These are phyloP conservation scores for Apamea monoglypha DNA, from an alignment of 2,888 invertebrate species.

Conservation along the genomic window DNA sequence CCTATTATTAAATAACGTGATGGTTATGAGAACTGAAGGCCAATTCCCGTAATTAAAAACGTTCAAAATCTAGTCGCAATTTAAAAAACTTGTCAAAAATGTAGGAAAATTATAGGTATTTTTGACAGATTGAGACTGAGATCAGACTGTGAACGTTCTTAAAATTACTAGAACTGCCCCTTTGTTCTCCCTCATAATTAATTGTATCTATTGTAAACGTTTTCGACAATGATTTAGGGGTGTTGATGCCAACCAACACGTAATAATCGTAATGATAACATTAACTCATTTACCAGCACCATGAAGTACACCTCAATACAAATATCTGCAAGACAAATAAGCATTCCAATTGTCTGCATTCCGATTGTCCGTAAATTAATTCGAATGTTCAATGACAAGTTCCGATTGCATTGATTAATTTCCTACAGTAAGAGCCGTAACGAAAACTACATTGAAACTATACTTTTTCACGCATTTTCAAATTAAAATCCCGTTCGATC, in stretches of 20 bases:
- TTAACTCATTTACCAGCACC: too few relatives aligned
- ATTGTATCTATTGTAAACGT: not conserved
- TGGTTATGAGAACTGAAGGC: not conserved
- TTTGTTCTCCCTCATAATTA: not conserved
- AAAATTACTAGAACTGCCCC: too few relatives aligned
- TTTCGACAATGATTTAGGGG: not conserved
- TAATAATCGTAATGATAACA: not conserved
- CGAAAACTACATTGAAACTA: constrained; percentile 31
- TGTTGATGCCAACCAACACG: not conserved
- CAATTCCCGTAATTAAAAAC: too few relatives aligned
- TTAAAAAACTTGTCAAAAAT: too few relatives aligned
- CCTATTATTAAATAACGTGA: not conserved
- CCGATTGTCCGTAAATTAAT: constrained; percentile 17
- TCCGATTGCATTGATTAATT: constrained; percentile 39
- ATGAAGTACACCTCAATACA: not conserved
- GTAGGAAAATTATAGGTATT: too few relatives aligned
- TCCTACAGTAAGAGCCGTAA: constrained; percentile 18
- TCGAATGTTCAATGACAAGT: constrained; percentile 34
- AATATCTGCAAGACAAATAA: constrained; percentile 6
- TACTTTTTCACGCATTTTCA: constrained; percentile 28
- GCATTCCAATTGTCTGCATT: constrained; percentile 24
- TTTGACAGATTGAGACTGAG: too few relatives aligned
- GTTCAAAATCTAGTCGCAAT: too few relatives aligned
- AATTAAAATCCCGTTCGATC: constrained; percentile 43
- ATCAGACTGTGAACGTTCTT: too few relatives aligned